These are phyloP conservation scores for Lutraria rhynchaena DNA, from an alignment of 1,140 invertebrate species.

Conservation along the genomic window DNA sequence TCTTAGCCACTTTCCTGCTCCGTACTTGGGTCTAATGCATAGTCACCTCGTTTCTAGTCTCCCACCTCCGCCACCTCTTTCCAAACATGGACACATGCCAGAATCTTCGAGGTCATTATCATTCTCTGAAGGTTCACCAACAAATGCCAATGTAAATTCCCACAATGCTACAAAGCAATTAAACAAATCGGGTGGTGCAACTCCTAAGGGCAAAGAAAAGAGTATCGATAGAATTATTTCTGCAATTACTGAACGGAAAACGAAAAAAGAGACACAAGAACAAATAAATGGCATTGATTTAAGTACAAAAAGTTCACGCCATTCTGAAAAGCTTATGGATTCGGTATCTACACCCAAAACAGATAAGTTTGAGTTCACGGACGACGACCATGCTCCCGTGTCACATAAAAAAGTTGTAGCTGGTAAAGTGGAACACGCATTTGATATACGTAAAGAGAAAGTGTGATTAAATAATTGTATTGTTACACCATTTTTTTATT, in stretches of 20 bases:
- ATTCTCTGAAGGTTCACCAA: slow-evolving; percentile 15
- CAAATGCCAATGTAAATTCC: background rate
- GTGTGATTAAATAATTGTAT: background rate
- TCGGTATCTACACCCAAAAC: background rate
- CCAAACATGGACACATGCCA: slow-evolving; percentile 2
- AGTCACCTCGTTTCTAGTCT: slow-evolving; percentile 42
- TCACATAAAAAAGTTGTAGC: background rate
- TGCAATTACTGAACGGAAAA: slow-evolving; percentile 47
- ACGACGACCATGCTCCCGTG: slow-evolving; percentile 17
- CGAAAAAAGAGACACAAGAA: slow-evolving; percentile 54
- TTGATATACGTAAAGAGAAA: background rate
- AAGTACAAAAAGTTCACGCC: slow-evolving; percentile 40
- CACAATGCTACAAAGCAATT: slow-evolving; percentile 29
- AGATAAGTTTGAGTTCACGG: slow-evolving; percentile 40
- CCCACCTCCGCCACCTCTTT: slow-evolving; percentile 30
- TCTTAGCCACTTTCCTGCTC: slow-evolving; percentile 18
- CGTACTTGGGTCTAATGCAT: slow-evolving; percentile 42
- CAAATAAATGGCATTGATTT: slow-evolving; percentile 51
- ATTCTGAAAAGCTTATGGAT: background rate
- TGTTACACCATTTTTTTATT: too few relatives aligned
- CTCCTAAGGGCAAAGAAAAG: slow-evolving; percentile 49
- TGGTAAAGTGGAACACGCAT: background rate
- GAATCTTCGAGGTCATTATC: slow-evolving; percentile 28
- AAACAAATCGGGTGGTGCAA: background rate
- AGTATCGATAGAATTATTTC: slow-evolving; percentile 45